Percentiles rank a stretch among this genome's conserved stretches.
Conservation (phyloP, 2,888 invertebrate genomes). For the Epistrophe grossulariae region DNA sequence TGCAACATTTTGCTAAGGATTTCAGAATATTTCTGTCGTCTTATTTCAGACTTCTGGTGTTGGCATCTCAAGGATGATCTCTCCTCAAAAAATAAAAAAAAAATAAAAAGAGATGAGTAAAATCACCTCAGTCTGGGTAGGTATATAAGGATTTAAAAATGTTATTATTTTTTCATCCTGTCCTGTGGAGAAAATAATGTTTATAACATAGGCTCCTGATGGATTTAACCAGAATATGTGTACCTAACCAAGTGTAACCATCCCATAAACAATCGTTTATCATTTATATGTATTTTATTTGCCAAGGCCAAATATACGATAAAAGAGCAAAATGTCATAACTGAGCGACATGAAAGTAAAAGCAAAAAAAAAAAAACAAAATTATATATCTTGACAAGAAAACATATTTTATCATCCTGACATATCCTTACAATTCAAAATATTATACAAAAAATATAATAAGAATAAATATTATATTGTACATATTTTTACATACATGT, state of each 20-base stretch:
- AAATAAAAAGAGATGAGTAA: not conserved
- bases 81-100: not conserved
- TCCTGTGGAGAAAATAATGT: constrained; percentile 52
- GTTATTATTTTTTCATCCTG: constrained; percentile 38
- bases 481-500: constrained; percentile 11
- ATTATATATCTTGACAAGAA: constrained; percentile 57
- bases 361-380: constrained; percentile 8
- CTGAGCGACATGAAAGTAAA: constrained; percentile 37
- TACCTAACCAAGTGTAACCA: not conserved
- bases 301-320: constrained; percentile 65
- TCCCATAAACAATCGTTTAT: constrained; percentile 60
- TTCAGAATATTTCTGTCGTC: constrained; percentile 21
- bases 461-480: constrained; percentile 30
- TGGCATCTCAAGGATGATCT: constrained; percentile 47
- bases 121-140: constrained; percentile 30
- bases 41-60: constrained; percentile 39
- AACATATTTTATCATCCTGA: constrained; percentile 71
- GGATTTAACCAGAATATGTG: not conserved
- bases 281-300: constrained; percentile 55
- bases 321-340: constrained; percentile 68
- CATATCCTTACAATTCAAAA: constrained; percentile 59
- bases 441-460: constrained; percentile 31
- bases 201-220: constrained; percentile 31
- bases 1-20: constrained; percentile 46
- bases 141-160: constrained; percentile 34